Evolutionary conservation across 2,888 invertebrate species (phyloP), one percentile per base, ranked within the genome.

Genomic region (Lottia scabra): DNA sequence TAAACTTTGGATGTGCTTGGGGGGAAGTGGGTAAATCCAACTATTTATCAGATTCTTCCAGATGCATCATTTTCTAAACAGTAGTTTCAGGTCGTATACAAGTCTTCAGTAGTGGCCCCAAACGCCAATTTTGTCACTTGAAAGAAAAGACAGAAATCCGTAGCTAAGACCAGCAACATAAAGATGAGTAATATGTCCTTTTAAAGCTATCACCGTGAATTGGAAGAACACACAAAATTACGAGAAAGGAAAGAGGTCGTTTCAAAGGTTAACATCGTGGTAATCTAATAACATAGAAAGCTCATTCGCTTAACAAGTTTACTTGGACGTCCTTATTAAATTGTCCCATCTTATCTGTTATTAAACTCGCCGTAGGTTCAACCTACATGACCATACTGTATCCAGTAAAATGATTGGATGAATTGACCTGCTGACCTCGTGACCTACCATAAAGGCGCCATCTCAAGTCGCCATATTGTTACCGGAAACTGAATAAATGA

Each of bases 281-380:
- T 56, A 13, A 56, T 56, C 13, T 23, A 13, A 56, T 56, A 23
- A 56, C 38, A 38, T 38, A 38, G 38, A 38, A 38, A 38, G 38
- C 38, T 56, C 56, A 56, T 56, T 56, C 56, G 56, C 56, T 56
- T 56, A 56, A 56, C 56, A 56, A 56, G 56, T 56, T 19, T 56
- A 56, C 56, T 23, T 56, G 19, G 56, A 19, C 56, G 10, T 56
- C 23, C 10, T 56, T 56, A 56, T 56, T 56, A 23, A 56, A 56
- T 56, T 56, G 56, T 13, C 10, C 23, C 19, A 19, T 56, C 23
- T 56, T 56, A 56, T 13, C 23, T 23, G 56, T 23, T 23, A 56
- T 56, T 56, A 23, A 23, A 23, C 56, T 23, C 15, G 19, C 23
- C 56, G 56, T 23, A 13, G 56, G 23, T 56, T 19, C 23, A 23